Conservation (phyloP, 2,113 vertebrate species). For the Rhizomys pruinosus region DNA sequence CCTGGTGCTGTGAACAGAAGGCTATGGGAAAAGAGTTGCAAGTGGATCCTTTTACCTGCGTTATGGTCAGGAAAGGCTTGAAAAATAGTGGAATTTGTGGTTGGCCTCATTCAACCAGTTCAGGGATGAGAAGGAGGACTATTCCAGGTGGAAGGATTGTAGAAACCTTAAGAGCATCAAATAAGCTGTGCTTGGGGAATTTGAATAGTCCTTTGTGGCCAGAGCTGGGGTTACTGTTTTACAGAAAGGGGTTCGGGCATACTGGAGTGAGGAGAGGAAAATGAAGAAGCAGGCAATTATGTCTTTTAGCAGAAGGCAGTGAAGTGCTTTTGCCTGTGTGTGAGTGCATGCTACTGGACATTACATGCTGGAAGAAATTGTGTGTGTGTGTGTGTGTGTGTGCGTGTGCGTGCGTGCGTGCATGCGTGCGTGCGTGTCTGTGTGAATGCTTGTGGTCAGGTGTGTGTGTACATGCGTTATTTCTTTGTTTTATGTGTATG, state of each 20-base stretch:
- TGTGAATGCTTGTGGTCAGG: background rate
- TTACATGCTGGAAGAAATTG: too few species aligned
- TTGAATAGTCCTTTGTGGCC: background rate
- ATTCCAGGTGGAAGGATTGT: background rate
- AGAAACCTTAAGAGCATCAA: constrained; percentile 10
- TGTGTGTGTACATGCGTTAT: background rate
- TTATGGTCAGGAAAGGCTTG: constrained; percentile 31
- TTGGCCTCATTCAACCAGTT: constrained; percentile 35
- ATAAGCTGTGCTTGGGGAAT: background rate
- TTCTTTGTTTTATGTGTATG: background rate
- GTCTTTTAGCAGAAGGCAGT: background rate
- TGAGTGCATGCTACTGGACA: background rate
- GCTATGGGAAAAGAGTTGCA: background rate
- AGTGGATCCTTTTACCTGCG: constrained; percentile 2
- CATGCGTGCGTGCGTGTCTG: background rate
- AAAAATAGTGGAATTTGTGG: constrained; percentile 19
- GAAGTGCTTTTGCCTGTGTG: background rate
- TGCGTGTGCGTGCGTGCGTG: too few species aligned
- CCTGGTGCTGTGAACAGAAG: background rate
- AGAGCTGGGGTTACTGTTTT: constrained; percentile 10
- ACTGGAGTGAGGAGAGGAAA: background rate
- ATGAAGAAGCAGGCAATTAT: background rate
- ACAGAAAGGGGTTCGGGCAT: background rate
- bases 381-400: too few species aligned
- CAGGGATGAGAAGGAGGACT: background rate